Base-by-base conservation (phyloP, 2,888 invertebrate species). In the Agriotes lineatus region DNA sequence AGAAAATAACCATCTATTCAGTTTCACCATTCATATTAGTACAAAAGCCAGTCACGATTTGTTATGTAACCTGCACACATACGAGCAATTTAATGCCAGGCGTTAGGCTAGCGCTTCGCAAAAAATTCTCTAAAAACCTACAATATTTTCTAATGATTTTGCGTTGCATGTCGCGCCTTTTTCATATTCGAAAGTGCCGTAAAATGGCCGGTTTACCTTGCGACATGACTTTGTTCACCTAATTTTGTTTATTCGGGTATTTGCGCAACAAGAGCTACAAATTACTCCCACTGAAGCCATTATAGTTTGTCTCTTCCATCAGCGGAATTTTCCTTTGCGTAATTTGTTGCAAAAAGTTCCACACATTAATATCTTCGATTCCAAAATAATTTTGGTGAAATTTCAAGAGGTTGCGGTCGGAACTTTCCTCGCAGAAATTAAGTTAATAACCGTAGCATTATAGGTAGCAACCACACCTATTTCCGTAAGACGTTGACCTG, bases 401-500 rank as follows among this genome's bases (percentile, higher is more conserved):
- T 19, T 52, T 25, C 18, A 19, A 52, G 30, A 18, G 33, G 16
- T 19, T 33, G 52, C 18, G 33, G 12, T 33, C n/a, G 0, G 16
- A 18, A 9, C 33, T n/a, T n/a, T n/a, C n/a, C n/a, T n/a, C n/a
- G n/a, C n/a, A 18, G 5, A 19, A 7, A 52, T 35, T 18, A 52
- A 18, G 12, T 12, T 48, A 22, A 48, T 3, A n/a, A n/a, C n/a
- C n/a, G n/a, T n/a, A n/a, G n/a, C n/a, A n/a, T n/a, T n/a, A n/a
- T n/a, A 10, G n/a, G n/a, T n/a, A n/a, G n/a, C n/a, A n/a, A 48
- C 52, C 52, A 18, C 57, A 57, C 57, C 57, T 57, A 57, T 19
- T 14, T n/a, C n/a, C n/a, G 20, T 39, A 20, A 59, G 59, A 59
- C 59, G 44, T 44, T 59, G 59, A 59, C 33, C 59, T 59, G 56